phyloP scores from a whole-genome alignment of 2,888 invertebrate species.

The Saturnia japonica region DNA sequence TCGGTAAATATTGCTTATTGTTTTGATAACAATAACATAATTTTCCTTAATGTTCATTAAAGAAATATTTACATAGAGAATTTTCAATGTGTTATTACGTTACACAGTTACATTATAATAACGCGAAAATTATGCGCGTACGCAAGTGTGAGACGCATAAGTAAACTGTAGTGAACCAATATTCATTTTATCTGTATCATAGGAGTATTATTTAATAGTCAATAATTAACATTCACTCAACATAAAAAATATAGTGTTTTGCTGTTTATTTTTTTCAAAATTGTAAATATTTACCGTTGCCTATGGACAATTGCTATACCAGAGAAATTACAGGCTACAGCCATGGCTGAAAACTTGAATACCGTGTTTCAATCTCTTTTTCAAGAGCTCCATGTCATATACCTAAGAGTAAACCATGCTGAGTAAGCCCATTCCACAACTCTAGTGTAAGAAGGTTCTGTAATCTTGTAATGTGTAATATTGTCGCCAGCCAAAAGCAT shows the following conservation, averaged over 20 bases:
- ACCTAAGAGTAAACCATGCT: no score
- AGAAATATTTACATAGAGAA: neutral
- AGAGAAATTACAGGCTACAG: no score
- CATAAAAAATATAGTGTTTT: neutral
- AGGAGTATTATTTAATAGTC: neutral
- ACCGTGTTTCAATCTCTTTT: no score
- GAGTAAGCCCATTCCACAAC: no score
- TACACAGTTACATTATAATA: neutral
- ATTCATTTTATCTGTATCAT: neutral
- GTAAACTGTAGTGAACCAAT: neutral
- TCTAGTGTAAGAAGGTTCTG: no score
- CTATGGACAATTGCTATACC: no score
- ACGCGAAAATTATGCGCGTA: neutral
- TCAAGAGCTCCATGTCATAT: no score
- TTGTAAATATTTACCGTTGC: no score
- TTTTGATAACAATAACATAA: constrained; percentile 6
- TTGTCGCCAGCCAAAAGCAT: no score
- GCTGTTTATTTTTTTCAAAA: neutral
- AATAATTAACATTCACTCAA: neutral
- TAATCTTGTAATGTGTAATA: no score
- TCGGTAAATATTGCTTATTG: neutral
- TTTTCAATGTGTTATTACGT: neutral
- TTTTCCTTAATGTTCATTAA: neutral
- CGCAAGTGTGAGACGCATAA: neutral
- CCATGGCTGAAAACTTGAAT: no score